Evolutionary conservation across 2,888 invertebrate species (phyloP).

Genomic region (Aphodius sticticus): DNA sequence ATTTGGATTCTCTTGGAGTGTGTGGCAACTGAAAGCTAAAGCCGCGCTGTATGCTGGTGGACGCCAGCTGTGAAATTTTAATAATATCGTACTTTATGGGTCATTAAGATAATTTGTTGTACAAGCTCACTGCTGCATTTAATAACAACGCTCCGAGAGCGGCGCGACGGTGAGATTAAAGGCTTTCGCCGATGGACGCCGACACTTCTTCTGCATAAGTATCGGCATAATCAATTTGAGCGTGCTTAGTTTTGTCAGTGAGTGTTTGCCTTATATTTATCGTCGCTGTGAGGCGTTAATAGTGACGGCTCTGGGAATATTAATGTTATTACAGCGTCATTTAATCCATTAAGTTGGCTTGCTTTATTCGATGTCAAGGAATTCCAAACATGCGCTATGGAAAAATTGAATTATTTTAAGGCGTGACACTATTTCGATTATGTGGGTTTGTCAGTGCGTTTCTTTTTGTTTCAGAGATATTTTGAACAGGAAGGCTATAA

Average conservation of each 20-base stretch:
- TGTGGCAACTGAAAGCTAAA: slow-evolving; percentile 15
- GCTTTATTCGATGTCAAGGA: neutral
- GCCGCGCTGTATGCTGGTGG: neutral
- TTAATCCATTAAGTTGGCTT: neutral
- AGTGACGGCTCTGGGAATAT: neutral
- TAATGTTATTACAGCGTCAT: neutral
- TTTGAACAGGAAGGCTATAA: too few species aligned
- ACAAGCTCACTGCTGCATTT: neutral
- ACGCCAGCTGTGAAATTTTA: slow-evolving; percentile 26
- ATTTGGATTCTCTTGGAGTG: neutral
- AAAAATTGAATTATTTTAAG: too few species aligned
- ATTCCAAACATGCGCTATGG: too few species aligned
- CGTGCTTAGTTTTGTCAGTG: neutral
- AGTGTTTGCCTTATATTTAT: slow-evolving; percentile 4
- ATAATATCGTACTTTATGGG: slow-evolving; percentile 16
- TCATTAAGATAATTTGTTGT: slow-evolving; percentile 22
- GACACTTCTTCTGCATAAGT: neutral
- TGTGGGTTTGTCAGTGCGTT: too few species aligned
- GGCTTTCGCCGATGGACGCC: neutral
- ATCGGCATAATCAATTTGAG: neutral
- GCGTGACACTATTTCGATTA: too few species aligned
- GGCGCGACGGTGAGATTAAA: neutral
- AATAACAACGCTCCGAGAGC: neutral
- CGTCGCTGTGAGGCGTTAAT: neutral
- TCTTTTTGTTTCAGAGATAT: too few species aligned